Conservation (phyloP, 2,797 vertebrate genomes). For the Neosilurus hyrtlii region DNA sequence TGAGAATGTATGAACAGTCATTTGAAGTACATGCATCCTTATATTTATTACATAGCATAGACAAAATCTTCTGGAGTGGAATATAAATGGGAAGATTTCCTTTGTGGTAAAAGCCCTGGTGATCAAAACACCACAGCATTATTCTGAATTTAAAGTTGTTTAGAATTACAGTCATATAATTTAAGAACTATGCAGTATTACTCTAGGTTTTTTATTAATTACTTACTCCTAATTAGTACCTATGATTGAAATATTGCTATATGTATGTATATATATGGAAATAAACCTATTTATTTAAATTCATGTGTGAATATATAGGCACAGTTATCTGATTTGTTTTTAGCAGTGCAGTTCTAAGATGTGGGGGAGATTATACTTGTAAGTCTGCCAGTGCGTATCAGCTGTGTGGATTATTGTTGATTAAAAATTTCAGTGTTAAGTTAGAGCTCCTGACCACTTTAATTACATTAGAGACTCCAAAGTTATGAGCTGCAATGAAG, state of each 20-base stretch:
- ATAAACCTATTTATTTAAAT: neutral
- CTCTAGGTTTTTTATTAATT: neutral
- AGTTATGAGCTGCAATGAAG: neutral
- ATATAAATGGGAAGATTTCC: constrained; percentile 45
- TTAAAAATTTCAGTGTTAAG: neutral
- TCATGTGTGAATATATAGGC: neutral
- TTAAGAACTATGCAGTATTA: neutral
- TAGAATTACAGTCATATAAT: neutral
- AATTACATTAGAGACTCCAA: constrained; percentile 12
- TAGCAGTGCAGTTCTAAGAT: neutral
- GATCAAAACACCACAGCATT: constrained; percentile 42
- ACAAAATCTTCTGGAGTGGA: constrained; percentile 47
- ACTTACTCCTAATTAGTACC: neutral
- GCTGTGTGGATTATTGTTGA: neutral
- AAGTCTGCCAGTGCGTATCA: constrained; percentile 3
- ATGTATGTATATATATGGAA: neutral
- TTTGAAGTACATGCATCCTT: constrained; percentile 40
- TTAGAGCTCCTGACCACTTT: neutral
- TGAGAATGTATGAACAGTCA: constrained; percentile 48
- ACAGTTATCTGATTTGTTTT: neutral
- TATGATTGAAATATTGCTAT: neutral
- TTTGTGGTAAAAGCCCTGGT: constrained; percentile 35
- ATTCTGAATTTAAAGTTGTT: constrained; percentile 27
- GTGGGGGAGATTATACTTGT: neutral
- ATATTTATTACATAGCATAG: constrained; percentile 47